phyloP scores from a whole-genome alignment of 2,888 invertebrate genomes.

The Cryptus armator region DNA sequence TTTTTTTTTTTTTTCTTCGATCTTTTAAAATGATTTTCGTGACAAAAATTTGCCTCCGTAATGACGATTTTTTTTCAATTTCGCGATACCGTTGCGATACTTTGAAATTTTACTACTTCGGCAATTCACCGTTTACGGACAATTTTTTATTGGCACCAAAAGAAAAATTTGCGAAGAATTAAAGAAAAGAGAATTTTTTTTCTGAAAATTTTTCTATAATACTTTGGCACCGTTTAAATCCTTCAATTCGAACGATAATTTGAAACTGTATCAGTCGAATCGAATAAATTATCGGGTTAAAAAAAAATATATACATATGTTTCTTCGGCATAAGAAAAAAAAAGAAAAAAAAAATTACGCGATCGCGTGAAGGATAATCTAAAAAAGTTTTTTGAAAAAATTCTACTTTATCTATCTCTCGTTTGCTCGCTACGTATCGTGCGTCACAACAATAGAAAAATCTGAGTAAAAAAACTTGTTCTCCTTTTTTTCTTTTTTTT shows the following conservation, averaged over 20 bases:
- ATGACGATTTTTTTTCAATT: conserved; percentile 8
- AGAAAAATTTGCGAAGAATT: not conserved
- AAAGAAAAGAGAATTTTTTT: not conserved
- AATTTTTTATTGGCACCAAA: not conserved
- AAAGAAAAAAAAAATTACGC: not conserved
- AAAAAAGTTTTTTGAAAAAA: conserved; percentile 32
- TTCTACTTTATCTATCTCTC: conserved; percentile 6
- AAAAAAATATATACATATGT: not conserved
- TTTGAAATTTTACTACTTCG: conserved; percentile 25
- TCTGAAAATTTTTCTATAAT: not conserved
- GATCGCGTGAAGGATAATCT: not conserved
- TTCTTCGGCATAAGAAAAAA: not conserved
- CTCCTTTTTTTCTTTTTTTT: not conserved
- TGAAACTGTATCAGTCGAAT: not conserved
- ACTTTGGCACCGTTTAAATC: conserved; percentile 7
- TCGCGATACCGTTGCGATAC: conserved; percentile 17
- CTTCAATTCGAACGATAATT: conserved; percentile 10
- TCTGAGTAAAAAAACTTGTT: conserved; percentile 8
- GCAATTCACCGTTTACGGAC: not conserved
- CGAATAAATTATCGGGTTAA: not conserved
- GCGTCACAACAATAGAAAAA: conserved; percentile 32
- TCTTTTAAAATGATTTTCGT: not conserved
- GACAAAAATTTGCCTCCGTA: not conserved
- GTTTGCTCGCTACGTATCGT: not conserved
- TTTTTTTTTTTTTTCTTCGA: not conserved